These are phyloP conservation scores for Clavelina lepadiformis DNA, from an alignment of 23 tunicate species.

Conservation along the genomic window DNA sequence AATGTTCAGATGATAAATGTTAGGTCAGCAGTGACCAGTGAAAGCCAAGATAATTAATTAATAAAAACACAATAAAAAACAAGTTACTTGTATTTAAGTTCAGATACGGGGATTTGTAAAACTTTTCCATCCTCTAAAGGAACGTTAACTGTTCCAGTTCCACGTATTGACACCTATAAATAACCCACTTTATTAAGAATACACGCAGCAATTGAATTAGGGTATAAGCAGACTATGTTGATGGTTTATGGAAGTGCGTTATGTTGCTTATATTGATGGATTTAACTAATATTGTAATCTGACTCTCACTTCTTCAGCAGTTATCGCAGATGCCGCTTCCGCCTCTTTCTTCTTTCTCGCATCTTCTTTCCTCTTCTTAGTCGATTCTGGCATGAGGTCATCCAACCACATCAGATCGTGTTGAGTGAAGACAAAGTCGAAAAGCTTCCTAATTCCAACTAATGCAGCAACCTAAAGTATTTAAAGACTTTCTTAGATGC, in stretches of 20 bases:
- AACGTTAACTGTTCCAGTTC: slow-evolving; percentile 61
- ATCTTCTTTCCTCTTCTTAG: slow-evolving; percentile 90
- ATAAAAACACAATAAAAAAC: too few relatives aligned
- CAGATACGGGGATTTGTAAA: slow-evolving; percentile 70
- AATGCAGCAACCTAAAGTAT: slow-evolving; percentile 79
- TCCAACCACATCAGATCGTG: slow-evolving; percentile 87
- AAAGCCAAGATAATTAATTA: too few relatives aligned
- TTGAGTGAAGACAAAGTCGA: slow-evolving; percentile 79
- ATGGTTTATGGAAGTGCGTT: background rate
- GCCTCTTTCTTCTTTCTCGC: slow-evolving; percentile 40
- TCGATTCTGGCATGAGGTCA: slow-evolving; percentile 92
- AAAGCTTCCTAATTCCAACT: slow-evolving; percentile 86
- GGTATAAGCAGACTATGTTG: background rate
- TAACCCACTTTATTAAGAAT: background rate
- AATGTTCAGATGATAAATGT: too few relatives aligned
- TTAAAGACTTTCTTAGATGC: background rate
- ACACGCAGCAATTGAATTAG: background rate
- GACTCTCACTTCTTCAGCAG: too few relatives aligned
- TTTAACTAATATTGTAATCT: too few relatives aligned
- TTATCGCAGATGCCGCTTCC: too few relatives aligned
- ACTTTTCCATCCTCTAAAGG: slow-evolving; percentile 62
- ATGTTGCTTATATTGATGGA: too few relatives aligned
- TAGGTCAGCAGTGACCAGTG: too few relatives aligned
- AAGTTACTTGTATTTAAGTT: slow-evolving; percentile 62
- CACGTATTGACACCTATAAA: slow-evolving; percentile 44